phyloP scores from a whole-genome alignment of 2,797 vertebrate species.

The Hyperoplus lanceolatus region DNA sequence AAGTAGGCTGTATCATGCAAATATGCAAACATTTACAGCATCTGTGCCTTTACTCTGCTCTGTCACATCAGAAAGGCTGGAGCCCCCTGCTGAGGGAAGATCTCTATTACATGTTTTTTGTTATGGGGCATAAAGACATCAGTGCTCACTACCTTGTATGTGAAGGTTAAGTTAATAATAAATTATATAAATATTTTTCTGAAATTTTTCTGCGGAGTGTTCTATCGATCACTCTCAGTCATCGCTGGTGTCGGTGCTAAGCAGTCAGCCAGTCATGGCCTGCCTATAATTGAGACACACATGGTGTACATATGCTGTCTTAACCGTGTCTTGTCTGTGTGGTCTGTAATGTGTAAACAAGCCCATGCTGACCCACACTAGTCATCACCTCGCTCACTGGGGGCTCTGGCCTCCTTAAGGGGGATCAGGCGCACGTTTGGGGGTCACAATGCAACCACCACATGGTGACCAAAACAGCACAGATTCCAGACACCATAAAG shows the following conservation, averaged over 20 bases:
- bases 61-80: slow-evolving; percentile 31
- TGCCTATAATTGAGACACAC: slow-evolving; percentile 79
- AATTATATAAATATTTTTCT: not conserved
- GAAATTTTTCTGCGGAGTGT: slow-evolving; percentile 11
- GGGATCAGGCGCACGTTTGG: slow-evolving; percentile 45
- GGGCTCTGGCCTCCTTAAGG: slow-evolving; percentile 54
- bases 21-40: slow-evolving; percentile 25
- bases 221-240: slow-evolving; percentile 20
- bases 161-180: slow-evolving; percentile 11
- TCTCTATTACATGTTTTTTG: slow-evolving; percentile 45
- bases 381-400: slow-evolving; percentile 74
- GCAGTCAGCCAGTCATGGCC: slow-evolving; percentile 61
- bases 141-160: not conserved
- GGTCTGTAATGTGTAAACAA: slow-evolving; percentile 83
- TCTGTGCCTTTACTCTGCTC: slow-evolving; percentile 39
- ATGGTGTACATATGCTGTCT: slow-evolving; percentile 78
- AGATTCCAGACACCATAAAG: slow-evolving; percentile 27
- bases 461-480: slow-evolving; percentile 45
- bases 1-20: slow-evolving; percentile 16
- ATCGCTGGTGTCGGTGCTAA: slow-evolving; percentile 41
- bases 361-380: slow-evolving; percentile 73
- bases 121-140: slow-evolving; percentile 25
- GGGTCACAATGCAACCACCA: slow-evolving; percentile 44
- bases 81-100: slow-evolving; percentile 66
- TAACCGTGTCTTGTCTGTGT: slow-evolving; percentile 81